Base-by-base conservation (phyloP, 2,888 invertebrate species). In the Noctua janthina region DNA sequence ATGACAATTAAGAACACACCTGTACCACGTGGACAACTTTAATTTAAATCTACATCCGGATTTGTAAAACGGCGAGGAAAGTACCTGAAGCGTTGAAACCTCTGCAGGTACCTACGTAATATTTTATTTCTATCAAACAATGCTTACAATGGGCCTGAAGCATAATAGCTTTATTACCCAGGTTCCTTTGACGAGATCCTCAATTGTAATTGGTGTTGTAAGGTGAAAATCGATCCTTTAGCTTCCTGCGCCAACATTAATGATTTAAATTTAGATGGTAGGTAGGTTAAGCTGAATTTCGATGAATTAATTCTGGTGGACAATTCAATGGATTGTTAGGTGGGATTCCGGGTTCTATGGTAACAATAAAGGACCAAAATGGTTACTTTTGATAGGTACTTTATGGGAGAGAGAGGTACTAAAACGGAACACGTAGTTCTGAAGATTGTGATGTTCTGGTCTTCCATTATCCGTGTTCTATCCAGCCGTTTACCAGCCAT, bases 91-190 rank as follows among this genome's bases (percentile, higher is more conserved):
- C 8, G 56, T 3, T 11, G 70, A 54, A 51, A 17, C 29, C 51
- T 49, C 35, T 29, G 54, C 13, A 51, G 35, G 39, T 76, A 78
- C 59, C 59, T n/a, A 67, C 17, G n/a, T 68, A 29, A 85, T 86
- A 75, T 86, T 83, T 81, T 79, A 83, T 74, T 83, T 81, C 49
- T 56, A 71, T 11, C 77, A 68, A 78, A 86, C 86, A 86, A 86
- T 51, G 81, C 11, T 23, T 6, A 81, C 83, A 83, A 86, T 78
- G n/a, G 83, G 51, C 4, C 39, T 15, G 64, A 46, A 51, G 68
- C 64, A 83, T 85, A 86, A 86, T 86, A 35, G 83, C 75, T 83
- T 86, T 74, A 86, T 86, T 81, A 46, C 51, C 62, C 46, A 49
- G 72, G 74, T 73, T 73, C 67, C 83, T 85, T 74, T 76, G 83